Evolutionary conservation across 2,113 vertebrate species (phyloP), one percentile per base, ranked within the genome.

Genomic region (Sarotherodon lohbergeri): DNA sequence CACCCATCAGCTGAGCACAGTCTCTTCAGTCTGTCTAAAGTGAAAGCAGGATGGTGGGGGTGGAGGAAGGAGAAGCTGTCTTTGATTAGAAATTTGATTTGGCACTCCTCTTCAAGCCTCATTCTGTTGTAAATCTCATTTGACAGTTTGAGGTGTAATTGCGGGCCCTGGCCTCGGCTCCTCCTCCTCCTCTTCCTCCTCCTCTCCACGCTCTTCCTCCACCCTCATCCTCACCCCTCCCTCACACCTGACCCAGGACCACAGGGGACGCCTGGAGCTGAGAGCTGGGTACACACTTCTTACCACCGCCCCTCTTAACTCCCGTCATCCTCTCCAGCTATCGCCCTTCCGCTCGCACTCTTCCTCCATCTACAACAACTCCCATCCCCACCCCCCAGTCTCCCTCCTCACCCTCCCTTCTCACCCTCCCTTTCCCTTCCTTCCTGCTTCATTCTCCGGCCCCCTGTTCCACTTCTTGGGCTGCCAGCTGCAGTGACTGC

Each of bases 61-160:
- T 81, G 43, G 19, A 6, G 36, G 29, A 63, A 39, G 29, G 29
- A 39, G 12, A 55, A 1, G 14, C 4, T 13, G 43, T 14, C 34
- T 57, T 5, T 61, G 39, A 43, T 88, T 80, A 80, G 52, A 76
- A 54, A 86, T 63, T 54, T 39, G 36, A 81, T 90, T 84, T 80
- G 81, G 56, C 56, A 36, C 32, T 13, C 57, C 16, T 81, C 61
- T 46, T 55, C 17, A 29, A 86, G 76, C 78, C 84, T 92, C 89
- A 91, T 90, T 78, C 84, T 95, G 88, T 91, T 93, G 90, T 97
- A 79, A 97, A 93, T 98, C 97, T 98, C 87, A 88, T 97, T 97
- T 97, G 97, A 97, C 98, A 98, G 98, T 98, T 98, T 98, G 97
- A 98, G 93, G 92, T 95, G 87, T 96, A 96, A 94, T 89, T 88